Conservation (phyloP, 2,888 invertebrate species). For the Nomada fucata region DNA sequence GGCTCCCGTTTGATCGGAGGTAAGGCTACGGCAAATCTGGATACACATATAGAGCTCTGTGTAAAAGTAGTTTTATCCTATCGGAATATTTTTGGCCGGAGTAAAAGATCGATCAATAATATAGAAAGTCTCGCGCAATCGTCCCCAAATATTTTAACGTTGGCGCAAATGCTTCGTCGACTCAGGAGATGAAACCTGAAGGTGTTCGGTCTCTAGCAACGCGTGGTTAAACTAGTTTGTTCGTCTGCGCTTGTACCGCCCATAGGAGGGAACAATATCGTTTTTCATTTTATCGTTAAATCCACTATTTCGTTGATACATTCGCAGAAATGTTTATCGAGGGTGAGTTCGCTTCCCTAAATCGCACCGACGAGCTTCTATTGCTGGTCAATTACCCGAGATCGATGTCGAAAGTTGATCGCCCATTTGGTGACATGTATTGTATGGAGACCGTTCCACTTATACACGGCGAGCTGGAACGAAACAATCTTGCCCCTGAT, state of each 20-base stretch:
- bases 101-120: conserved; percentile 5
- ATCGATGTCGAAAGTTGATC: conserved; percentile 30
- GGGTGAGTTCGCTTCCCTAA: not conserved
- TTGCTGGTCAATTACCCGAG: conserved; percentile 32
- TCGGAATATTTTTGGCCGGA: not conserved
- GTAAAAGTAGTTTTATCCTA: conserved; percentile 21
- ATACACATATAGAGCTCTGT: not conserved
- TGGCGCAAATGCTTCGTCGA: not conserved
- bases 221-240: not conserved
- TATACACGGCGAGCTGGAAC: conserved; percentile 11
- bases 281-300: too few species aligned
- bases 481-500: not conserved
- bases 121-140: not conserved
- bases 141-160: conserved; percentile 3
- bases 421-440: conserved; percentile 31
- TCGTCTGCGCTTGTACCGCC: not conserved
- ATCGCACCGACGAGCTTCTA: not conserved
- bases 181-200: not conserved
- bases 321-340: too few species aligned
- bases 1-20: conserved; percentile 37
- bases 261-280: not conserved
- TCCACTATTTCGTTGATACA: too few species aligned
- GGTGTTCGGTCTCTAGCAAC: not conserved
- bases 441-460: conserved; percentile 32
- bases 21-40: conserved; percentile 7